Evolutionary conservation across 1,140 invertebrate species (phyloP), one percentile per base, ranked within the genome.

Genomic region (Drosophila subpulchrella): DNA sequence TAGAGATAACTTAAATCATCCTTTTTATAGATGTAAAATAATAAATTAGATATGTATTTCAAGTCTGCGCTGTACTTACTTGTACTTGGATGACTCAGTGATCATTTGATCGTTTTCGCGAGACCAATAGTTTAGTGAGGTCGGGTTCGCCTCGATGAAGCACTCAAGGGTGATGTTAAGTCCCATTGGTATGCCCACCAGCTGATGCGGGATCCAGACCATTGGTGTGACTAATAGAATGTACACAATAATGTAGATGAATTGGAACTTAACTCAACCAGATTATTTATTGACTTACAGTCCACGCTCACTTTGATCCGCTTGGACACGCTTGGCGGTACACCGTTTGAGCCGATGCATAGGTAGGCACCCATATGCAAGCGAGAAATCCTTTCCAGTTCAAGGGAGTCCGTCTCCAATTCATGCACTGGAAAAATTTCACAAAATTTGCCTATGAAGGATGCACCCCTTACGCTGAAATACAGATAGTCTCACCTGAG

Each of bases 251-350:
- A 24, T 7, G 10, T 17, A 3, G 6, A 15, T n/a, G 4, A 30
- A 42, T 0, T n/a, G 4, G 8, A 30, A 15, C 7, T 4, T n/a
- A 30, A 15, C 6, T 15, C 13, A 30, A 8, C 6, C 1, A 10
- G 47, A 1, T 30, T 30, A n/a, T 48, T n/a, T 7, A 36, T 15
- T 6, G 8, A 97, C 97, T 97, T 93, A 98, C 97, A 98, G 92
- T 98, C 97, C 13, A 98, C 97, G 93, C 97, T 97, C 83, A 98
- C 96, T 95, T 97, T 97, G 79, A 98, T 97, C 81, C 97, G 94
- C 93, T 98, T 98, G 86, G 96, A 97, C 44, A 98, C 97, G 47
- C 95, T 95, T 3, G 96, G 96, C 17, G 96, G 96, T 11, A 96
- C 95, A n/a, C 95, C 95, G 85, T 96, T 96, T 68, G 94, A 95